Evolutionary conservation across 1,140 invertebrate species (phyloP).

Genomic region (Drosophila ogumai): DNA sequence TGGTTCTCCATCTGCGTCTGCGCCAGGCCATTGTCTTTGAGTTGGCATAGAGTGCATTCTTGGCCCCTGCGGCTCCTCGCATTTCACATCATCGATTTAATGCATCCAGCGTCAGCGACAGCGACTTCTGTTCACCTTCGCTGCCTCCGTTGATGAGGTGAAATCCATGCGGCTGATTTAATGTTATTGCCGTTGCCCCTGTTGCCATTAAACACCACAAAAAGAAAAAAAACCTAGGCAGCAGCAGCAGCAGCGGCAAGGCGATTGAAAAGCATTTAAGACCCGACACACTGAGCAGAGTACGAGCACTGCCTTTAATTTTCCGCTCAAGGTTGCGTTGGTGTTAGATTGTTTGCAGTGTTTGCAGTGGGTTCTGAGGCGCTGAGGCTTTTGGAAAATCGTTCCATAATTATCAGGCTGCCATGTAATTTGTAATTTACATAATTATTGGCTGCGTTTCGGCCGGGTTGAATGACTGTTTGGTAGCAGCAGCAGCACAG

Average conservation of each 20-base stretch:
- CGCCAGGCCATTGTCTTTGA: conserved; percentile 58
- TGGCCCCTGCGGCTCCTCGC: conserved; percentile 44
- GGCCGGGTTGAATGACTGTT: conserved; percentile 46
- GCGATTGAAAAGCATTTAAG: conserved; percentile 75
- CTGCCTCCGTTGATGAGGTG: conserved; percentile 79
- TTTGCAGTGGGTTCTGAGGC: conserved; percentile 44
- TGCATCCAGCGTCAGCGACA: conserved; percentile 49
- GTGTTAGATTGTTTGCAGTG: conserved; percentile 65
- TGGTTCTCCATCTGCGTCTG: conserved; percentile 18
- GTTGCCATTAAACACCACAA: conserved; percentile 44
- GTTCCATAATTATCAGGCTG: conserved; percentile 75
- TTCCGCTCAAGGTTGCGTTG: conserved; percentile 65
- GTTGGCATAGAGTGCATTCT: conserved; percentile 36
- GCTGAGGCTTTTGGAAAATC: conserved; percentile 73
- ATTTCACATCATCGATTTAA: conserved; percentile 83
- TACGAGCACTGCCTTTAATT: conserved; percentile 34
- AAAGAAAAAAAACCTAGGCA: conserved; percentile 15
- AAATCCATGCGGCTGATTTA: conserved; percentile 62
- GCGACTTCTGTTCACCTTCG: conserved; percentile 68
- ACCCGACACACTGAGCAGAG: conserved; percentile 28
- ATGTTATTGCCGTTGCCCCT: conserved; percentile 48
- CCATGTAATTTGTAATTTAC: conserved; percentile 81
- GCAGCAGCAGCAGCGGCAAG: conserved; percentile 23
- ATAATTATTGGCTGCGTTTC: conserved; percentile 67
- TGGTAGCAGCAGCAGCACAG: conserved; percentile 3